These are phyloP conservation scores for Turnix velox DNA, from an alignment of 2,113 vertebrate genomes.

Conservation along the genomic window DNA sequence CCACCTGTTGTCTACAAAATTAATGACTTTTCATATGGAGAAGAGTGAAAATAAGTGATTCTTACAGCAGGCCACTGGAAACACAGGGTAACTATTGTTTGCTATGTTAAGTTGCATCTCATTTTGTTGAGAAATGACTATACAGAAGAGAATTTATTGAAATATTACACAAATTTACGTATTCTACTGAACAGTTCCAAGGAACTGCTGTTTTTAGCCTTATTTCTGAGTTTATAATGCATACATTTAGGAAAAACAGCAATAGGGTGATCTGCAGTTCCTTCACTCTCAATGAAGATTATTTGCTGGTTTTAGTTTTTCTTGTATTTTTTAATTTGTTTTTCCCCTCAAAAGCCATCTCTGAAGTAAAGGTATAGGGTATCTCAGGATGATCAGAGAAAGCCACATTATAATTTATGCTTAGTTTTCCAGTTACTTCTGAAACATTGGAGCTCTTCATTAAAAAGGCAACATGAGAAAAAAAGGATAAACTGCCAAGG, in stretches of 20 bases:
- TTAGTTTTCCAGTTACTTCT: neutral
- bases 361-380: neutral
- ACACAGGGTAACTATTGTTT: neutral
- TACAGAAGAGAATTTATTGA: neutral
- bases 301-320: neutral
- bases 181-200: neutral
- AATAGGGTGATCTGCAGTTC: neutral
- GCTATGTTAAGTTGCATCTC: neutral
- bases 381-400: neutral
- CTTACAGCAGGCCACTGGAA: neutral
- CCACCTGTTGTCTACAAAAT: slow-evolving; percentile 9
- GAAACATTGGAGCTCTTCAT: neutral
- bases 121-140: neutral
- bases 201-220: neutral
- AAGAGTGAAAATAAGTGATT: slow-evolving; percentile 37
- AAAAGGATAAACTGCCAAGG: neutral
- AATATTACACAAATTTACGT: neutral
- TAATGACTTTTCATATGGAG: slow-evolving; percentile 30
- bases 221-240: neutral
- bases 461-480: neutral
- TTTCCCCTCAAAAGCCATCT: neutral
- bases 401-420: neutral
- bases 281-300: neutral
- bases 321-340: neutral
- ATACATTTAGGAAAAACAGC: neutral